A percentile compares a stretch with the other conserved stretches of the same genome.
Evolutionary conservation across 2,113 vertebrate species (phyloP).

Genomic region (Trachemys scripta): DNA sequence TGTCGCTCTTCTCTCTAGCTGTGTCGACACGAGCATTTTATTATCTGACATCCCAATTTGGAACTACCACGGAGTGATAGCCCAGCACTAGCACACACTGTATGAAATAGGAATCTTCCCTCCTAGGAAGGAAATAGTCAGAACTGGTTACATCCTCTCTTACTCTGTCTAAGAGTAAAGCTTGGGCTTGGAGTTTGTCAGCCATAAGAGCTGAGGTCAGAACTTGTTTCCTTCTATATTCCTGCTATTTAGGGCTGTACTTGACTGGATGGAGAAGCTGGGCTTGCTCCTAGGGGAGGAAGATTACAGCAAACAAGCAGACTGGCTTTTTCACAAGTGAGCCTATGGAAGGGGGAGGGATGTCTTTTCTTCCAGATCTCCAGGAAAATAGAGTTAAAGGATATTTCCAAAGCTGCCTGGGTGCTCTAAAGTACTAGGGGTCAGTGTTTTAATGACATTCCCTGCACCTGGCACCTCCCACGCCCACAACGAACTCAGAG

Average conservation of each 20-base stretch:
- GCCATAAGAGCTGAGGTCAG: too few relatives aligned
- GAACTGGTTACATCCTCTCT: background rate
- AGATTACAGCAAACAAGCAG: background rate
- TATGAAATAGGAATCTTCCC: background rate
- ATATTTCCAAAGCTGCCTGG: background rate
- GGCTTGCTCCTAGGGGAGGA: background rate
- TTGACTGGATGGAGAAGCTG: too few relatives aligned
- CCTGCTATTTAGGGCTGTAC: too few relatives aligned
- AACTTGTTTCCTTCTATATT: background rate
- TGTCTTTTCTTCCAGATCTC: too few relatives aligned
- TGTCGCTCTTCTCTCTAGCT: accelerated
- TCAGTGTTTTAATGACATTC: background rate
- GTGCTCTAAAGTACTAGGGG: background rate
- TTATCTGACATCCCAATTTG: background rate
- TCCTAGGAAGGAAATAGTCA: background rate
- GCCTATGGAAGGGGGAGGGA: background rate
- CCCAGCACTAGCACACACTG: too few relatives aligned
- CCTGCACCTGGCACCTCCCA: background rate
- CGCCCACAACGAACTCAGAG: background rate
- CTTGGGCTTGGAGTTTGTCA: too few relatives aligned
- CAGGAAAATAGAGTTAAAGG: too few relatives aligned
- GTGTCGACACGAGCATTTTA: accelerated
- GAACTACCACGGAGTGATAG: background rate
- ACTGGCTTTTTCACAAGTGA: background rate
- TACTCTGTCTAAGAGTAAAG: background rate